A percentile compares a stretch with the other conserved stretches of the same genome.
phyloP scores from a whole-genome alignment of 2,888 invertebrate genomes.

The Parochlus steinenii region DNA sequence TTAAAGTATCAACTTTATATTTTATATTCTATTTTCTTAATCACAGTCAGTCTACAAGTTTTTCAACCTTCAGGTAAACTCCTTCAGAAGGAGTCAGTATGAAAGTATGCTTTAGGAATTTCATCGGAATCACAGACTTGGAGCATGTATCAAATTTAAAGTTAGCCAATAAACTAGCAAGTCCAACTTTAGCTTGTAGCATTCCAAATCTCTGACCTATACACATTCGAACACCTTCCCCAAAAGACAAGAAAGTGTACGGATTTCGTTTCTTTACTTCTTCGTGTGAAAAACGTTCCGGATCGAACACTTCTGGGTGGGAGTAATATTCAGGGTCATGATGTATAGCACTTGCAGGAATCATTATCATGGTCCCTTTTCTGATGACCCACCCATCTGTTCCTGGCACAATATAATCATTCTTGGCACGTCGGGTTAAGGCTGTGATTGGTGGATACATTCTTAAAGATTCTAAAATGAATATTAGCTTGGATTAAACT shows the following conservation, averaged over 20 bases:
- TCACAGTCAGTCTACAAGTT: neutral
- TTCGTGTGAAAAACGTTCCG: no score
- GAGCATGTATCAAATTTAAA: neutral
- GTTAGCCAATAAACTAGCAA: neutral
- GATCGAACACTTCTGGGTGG: no score
- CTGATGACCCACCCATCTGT: constrained; percentile 7
- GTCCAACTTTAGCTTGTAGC: constrained; percentile 12
- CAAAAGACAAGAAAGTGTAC: no score
- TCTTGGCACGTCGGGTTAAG: constrained; percentile 14
- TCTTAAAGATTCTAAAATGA: constrained; percentile 16
- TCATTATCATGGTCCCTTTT: constrained; percentile 15
- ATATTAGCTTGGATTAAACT: no score
- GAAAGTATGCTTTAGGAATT: constrained; percentile 1
- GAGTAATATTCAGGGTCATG: no score
- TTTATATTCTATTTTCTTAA: no score
- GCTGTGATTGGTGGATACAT: constrained; percentile 17
- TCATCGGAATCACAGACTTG: neutral
- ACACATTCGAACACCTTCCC: no score
- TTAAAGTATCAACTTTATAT: no score
- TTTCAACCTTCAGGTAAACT: constrained; percentile 3
- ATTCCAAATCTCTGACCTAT: no score
- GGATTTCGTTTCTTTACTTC: no score
- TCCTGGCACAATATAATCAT: constrained; percentile 12
- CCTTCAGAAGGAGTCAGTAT: neutral
- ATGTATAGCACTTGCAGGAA: constrained; percentile 21